A percentile compares a stretch with the other conserved stretches of the same genome.
phyloP scores from a whole-genome alignment of 2,888 invertebrate genomes.

The Pemphredon lugubris region DNA sequence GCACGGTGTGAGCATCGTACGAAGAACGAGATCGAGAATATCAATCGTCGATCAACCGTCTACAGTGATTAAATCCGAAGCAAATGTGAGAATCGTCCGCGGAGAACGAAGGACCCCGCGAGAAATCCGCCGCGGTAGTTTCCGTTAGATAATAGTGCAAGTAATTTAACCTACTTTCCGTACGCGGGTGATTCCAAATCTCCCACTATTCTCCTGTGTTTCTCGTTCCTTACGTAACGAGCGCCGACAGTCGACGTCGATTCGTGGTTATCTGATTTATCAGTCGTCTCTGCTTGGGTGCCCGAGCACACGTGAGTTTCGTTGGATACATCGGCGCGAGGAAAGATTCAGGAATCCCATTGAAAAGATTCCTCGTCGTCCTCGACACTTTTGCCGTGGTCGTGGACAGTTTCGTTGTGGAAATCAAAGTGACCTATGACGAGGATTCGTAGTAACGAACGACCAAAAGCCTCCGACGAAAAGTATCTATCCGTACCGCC shows the following conservation, averaged over 20 bases:
- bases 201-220: conserved; percentile 29
- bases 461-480: background rate
- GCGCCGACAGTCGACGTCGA: conserved; percentile 33
- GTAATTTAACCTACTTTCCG: conserved; percentile 45
- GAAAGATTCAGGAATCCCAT: background rate
- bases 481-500: background rate
- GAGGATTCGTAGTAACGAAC: background rate
- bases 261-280: conserved; percentile 60
- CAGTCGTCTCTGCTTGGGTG: conserved; percentile 37
- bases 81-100: too few relatives aligned
- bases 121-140: too few relatives aligned
- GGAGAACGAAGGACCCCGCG: too few relatives aligned
- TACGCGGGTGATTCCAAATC: conserved; percentile 25
- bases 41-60: too few relatives aligned
- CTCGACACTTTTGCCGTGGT: too few relatives aligned
- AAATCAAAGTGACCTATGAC: conserved; percentile 37
- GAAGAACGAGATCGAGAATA: too few relatives aligned
- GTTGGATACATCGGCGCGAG: background rate
- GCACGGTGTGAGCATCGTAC: background rate
- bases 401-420: too few relatives aligned
- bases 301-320: conserved; percentile 21
- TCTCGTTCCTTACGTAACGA: conserved; percentile 57
- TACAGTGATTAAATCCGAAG: too few relatives aligned
- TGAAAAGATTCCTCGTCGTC: too few relatives aligned
- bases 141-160: conserved; percentile 40